A percentile compares a stretch with the other conserved stretches of the same genome.
Conservation (phyloP, 2,113 vertebrate genomes). For the Ciconia stormi region DNA sequence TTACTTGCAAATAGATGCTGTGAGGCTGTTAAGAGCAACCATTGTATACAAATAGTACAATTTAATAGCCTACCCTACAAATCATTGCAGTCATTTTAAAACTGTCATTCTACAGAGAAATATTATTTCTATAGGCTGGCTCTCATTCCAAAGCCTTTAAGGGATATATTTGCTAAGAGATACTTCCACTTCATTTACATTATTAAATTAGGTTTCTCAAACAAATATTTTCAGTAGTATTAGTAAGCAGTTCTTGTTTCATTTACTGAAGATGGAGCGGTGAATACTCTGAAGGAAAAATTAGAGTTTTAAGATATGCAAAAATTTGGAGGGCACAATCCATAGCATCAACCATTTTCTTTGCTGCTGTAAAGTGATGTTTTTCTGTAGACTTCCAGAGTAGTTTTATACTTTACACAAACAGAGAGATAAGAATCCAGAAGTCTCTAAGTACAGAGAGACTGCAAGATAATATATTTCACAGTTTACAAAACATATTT, state of each 20-base stretch:
- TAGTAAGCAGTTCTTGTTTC: slow-evolving; percentile 17
- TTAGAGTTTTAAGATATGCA: neutral
- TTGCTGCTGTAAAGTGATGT: neutral
- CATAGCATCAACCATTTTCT: neutral
- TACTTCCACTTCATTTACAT: slow-evolving; percentile 40
- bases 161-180: slow-evolving; percentile 22
- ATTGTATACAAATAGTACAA: neutral
- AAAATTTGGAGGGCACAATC: neutral
- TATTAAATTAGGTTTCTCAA: slow-evolving; percentile 58
- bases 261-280: neutral
- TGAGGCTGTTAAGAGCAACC: neutral
- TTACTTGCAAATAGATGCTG: slow-evolving; percentile 25
- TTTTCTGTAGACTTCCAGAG: neutral
- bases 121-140: slow-evolving; percentile 15
- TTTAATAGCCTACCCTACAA: slow-evolving; percentile 24
- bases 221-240: slow-evolving; percentile 32
- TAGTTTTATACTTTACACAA: neutral
- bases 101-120: slow-evolving; percentile 14
- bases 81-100: slow-evolving; percentile 25
- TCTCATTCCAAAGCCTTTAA: slow-evolving; percentile 40
- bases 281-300: slow-evolving; percentile 33
- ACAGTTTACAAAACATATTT: neutral
- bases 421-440: neutral
- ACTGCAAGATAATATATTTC: neutral
- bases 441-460: neutral